Conservation (phyloP, 2,888 invertebrate species). For the Spodoptera picta region DNA sequence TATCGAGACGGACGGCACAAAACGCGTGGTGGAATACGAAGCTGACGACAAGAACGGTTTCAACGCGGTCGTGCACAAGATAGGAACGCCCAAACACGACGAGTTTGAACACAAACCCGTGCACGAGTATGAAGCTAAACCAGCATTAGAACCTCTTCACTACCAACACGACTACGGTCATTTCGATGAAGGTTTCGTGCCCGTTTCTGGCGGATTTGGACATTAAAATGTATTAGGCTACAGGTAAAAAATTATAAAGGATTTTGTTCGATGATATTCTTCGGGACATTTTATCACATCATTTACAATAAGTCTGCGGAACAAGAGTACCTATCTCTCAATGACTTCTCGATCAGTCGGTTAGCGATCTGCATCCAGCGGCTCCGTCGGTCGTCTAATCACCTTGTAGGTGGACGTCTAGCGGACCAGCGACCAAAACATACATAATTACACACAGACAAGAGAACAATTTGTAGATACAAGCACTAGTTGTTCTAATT, state of each 20-base stretch:
- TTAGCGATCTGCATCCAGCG: too few species aligned
- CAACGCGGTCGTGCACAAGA: conserved; percentile 89
- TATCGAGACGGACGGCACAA: conserved; percentile 88
- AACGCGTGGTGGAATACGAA: conserved; percentile 89
- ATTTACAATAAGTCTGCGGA: too few species aligned
- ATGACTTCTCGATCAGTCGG: too few species aligned
- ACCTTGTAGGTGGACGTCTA: too few species aligned
- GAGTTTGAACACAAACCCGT: conserved; percentile 58
- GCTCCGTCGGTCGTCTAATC: too few species aligned
- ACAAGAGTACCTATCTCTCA: too few species aligned
- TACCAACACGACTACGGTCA: conserved; percentile 72
- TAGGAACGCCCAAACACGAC: conserved; percentile 80
- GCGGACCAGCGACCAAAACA: not conserved
- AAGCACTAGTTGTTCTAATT: conserved; percentile 5
- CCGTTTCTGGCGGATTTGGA: conserved; percentile 70
- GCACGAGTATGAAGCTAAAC: conserved; percentile 54
- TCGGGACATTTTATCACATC: not conserved
- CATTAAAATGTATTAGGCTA: conserved; percentile 58
- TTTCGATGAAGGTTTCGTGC: conserved; percentile 77
- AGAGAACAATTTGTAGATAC: too few species aligned
- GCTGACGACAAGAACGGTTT: conserved; percentile 89
- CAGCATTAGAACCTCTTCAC: conserved; percentile 61
- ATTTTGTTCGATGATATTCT: not conserved
- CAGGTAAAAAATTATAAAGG: conserved; percentile 5
- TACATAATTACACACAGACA: too few species aligned